Evolutionary conservation across 2,888 invertebrate genomes (phyloP), one percentile per base, ranked within the genome.

Genomic region (Leptinotarsa haldemani): DNA sequence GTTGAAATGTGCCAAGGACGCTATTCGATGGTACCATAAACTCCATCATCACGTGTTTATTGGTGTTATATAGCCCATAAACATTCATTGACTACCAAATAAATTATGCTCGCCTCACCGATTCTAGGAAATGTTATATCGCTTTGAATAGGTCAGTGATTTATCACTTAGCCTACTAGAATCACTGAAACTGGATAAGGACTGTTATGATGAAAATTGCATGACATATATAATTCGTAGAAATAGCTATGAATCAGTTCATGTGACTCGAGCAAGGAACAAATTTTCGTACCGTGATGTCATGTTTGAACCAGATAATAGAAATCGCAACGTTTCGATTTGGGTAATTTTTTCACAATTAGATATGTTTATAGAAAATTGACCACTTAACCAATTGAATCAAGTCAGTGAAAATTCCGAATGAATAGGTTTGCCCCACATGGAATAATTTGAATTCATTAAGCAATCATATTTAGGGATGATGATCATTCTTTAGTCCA

Each of bases 261-360:
- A 56, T 56, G 22, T 56, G 56, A 56, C 18, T 56, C 20, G 13
- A 56, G 4, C 56, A 56, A 56, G 20, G 22, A 22, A 56, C 22
- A 56, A 22, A 56, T 56, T 56, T 56, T 56, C 56, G 56, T 56
- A 22, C 56, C 56, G 20, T 56, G 56, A 56, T 25, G 22, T 56
- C 56, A 56, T 56, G 20, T 56, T 22, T 56, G 13, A 56, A 56
- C 22, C 22, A 56, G 20, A 56, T 20, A 56, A 56, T 22, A 22
- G 22, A 56, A 56, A 56, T 56, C 22, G 22, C 56, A 22, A 56
- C 13, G 20, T 56, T 22, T 12, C n/a, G 4, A 15, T 56, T 20
- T 20, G 15, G 18, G 12, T 20, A 22, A 15, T 16, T 22, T 13
- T 20, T 12, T 13, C 4, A 18, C 22, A 1, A 20, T 3, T 56